These are phyloP conservation scores for Epinotia bilunana DNA, from an alignment of 2,888 invertebrate genomes.

Conservation along the genomic window DNA sequence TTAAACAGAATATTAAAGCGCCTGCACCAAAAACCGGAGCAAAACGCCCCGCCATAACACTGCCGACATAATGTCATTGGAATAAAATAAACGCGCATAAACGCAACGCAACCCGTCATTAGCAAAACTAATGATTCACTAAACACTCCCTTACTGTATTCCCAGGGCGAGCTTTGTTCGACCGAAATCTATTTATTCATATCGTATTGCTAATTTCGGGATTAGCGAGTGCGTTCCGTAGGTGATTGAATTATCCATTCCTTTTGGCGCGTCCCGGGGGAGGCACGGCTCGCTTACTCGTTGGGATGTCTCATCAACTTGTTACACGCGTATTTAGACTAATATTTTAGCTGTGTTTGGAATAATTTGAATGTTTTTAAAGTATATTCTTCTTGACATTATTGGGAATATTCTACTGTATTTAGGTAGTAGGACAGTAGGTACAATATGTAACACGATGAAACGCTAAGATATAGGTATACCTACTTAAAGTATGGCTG, in stretches of 20 bases:
- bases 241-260: conserved; percentile 83
- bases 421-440: neutral
- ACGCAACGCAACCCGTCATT: conserved; percentile 72
- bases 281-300: conserved; percentile 42
- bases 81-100: conserved; percentile 47
- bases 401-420: no score
- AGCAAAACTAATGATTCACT: conserved; percentile 70
- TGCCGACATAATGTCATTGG: conserved; percentile 32
- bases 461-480: no score
- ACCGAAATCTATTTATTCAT: conserved; percentile 81
- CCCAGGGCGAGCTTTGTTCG: conserved; percentile 73
- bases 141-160: conserved; percentile 66
- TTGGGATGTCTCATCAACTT: conserved; percentile 24
- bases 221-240: conserved; percentile 79
- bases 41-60: conserved; percentile 20
- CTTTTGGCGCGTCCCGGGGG: conserved; percentile 77
- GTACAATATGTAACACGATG: no score
- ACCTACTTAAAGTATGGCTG: no score
- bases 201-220: conserved; percentile 83
- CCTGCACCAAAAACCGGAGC: conserved; percentile 25
- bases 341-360: conserved; percentile 13
- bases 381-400: no score
- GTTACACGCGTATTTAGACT: conserved; percentile 29
- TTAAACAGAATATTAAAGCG: conserved; percentile 4
- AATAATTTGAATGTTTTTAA: neutral